Evolutionary conservation across 1,140 invertebrate species (phyloP), one percentile per base, ranked within the genome.

Genomic region (Aporrectodea caliginosa): DNA sequence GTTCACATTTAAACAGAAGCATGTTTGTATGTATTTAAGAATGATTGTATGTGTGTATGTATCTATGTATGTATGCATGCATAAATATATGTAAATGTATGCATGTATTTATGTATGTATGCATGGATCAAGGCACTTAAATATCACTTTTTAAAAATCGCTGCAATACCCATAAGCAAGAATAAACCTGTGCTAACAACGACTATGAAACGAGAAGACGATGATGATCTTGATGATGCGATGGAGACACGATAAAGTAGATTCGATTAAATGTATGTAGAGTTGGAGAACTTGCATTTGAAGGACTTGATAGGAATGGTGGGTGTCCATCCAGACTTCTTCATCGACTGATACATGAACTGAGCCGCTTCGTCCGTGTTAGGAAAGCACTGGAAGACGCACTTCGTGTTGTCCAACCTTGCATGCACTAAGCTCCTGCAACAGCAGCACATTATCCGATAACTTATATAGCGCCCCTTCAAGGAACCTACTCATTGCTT

Each of bases 361-460:
- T 95, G 93, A 0, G 95, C 94, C 0, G 95, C 95, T 16, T 35
- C 78, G 6, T 85, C 83, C 2, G 84, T 82, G 22, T 69, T 83
- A 16, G 82, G 75, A 87, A 98, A 97, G 85, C 96, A 98, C 80
- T 93, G 92, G 33, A 79, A 74, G n/a, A 87, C 90, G 87, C 96
- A 98, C 84, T 95, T 94, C 81, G 95, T 90, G 84, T 96, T 97
- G 85, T 98, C 96, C 29, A 98, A 93, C 88, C 96, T 94, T 72
- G 98, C 85, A 83, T 92, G 95, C 0, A 95, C 93, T 69, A 94
- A 92, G 0, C 96, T 92, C 1, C 95, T 87, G 22, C 43, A 58
- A 12, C n/a, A n/a, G n/a, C n/a, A n/a, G n/a, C n/a, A n/a, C n/a
- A n/a, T n/a, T n/a, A n/a, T n/a, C n/a, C n/a, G n/a, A n/a, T n/a